Evolutionary conservation across 1,140 invertebrate species (phyloP).

Genomic region (Zaprionus africanus): DNA sequence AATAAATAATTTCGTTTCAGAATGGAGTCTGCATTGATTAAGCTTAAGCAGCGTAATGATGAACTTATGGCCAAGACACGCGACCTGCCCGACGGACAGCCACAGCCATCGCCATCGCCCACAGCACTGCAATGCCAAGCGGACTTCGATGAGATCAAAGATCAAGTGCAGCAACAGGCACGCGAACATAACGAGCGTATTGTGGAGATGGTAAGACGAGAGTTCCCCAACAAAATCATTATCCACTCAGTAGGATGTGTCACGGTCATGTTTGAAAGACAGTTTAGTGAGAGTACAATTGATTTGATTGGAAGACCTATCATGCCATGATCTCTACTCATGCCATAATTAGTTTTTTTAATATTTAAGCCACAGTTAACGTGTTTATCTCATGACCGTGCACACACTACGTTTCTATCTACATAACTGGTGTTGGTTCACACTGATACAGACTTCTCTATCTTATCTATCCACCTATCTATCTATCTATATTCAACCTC

Average conservation of each 20-base stretch:
- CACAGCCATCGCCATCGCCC: slow-evolving; percentile 56
- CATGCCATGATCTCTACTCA: too few species aligned
- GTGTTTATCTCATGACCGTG: background rate
- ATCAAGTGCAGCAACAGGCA: slow-evolving; percentile 72
- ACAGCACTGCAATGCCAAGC: slow-evolving; percentile 58
- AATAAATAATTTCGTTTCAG: slow-evolving; percentile 35
- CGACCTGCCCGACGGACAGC: slow-evolving; percentile 73
- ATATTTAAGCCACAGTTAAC: background rate
- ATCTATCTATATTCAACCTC: slow-evolving; percentile 22
- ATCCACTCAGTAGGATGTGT: background rate
- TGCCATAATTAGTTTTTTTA: too few species aligned
- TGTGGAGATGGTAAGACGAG: slow-evolving; percentile 79
- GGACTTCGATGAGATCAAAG: slow-evolving; percentile 77
- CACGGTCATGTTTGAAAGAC: background rate
- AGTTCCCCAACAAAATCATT: background rate
- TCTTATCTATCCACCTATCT: slow-evolving; percentile 29
- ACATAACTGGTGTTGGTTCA: slow-evolving; percentile 21
- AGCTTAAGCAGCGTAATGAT: slow-evolving; percentile 83
- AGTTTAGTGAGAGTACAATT: background rate
- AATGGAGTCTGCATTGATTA: slow-evolving; percentile 82
- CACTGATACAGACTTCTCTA: background rate
- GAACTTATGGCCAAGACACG: slow-evolving; percentile 66
- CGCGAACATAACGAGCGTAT: slow-evolving; percentile 80
- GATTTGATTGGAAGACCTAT: too few species aligned
- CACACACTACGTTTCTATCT: background rate